These are phyloP conservation scores for Achatina immaculata DNA, from an alignment of 1,140 invertebrate species.

Conservation along the genomic window DNA sequence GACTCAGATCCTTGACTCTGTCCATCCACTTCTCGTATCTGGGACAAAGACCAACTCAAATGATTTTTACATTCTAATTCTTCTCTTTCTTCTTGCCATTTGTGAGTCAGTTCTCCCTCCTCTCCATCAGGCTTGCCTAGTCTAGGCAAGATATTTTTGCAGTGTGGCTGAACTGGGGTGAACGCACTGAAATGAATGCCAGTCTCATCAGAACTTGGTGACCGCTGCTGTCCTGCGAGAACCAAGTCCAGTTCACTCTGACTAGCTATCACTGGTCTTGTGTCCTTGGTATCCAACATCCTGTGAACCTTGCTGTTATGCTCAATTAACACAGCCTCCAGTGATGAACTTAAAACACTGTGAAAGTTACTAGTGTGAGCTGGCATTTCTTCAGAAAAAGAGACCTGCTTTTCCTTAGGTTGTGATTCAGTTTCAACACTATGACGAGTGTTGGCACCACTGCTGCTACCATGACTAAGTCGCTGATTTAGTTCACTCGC, in stretches of 20 bases:
- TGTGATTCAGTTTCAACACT: constrained; percentile 65
- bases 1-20: constrained; percentile 55
- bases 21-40: constrained; percentile 60
- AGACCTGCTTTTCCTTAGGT: constrained; percentile 39
- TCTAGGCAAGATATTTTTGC: constrained; percentile 60
- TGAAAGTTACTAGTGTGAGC: constrained; percentile 26
- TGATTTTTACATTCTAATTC: constrained; percentile 3
- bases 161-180: constrained; percentile 58
- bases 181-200: constrained; percentile 62
- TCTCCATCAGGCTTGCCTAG: constrained; percentile 39
- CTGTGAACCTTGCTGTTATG: neutral
- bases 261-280: neutral
- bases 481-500: constrained; percentile 49
- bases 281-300: neutral
- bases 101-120: neutral
- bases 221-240: constrained; percentile 55
- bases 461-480: constrained; percentile 55
- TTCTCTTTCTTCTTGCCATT: neutral
- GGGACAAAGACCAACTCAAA: constrained; percentile 51
- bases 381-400: constrained; percentile 32
- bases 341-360: constrained; percentile 19
- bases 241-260: constrained; percentile 45
- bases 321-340: constrained; percentile 27
- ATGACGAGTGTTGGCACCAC: constrained; percentile 59
- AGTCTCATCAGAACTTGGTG: constrained; percentile 56